Evolutionary conservation across 2,888 invertebrate species (phyloP).

Genomic region (Caenorhabditis wallacei): DNA sequence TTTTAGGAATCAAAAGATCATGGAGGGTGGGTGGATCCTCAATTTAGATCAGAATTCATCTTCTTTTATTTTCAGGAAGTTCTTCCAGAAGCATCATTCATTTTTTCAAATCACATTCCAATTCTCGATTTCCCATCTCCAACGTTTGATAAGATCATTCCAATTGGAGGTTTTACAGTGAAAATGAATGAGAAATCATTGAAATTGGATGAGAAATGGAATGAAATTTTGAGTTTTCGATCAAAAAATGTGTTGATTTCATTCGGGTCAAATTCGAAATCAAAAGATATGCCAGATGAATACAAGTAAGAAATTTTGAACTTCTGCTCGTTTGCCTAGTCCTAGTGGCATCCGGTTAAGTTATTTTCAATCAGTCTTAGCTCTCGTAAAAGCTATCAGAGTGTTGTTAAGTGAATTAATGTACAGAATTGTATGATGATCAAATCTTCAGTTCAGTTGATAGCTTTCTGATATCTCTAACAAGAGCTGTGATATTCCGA

Average conservation of each 20-base stretch:
- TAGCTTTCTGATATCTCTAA: too few relatives aligned
- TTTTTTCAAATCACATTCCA: conserved; percentile 43
- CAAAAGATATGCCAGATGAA: conserved; percentile 55
- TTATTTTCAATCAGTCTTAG: too few relatives aligned
- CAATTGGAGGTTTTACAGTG: conserved; percentile 61
- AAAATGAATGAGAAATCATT: conserved; percentile 16
- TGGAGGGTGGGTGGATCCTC: conserved; percentile 27
- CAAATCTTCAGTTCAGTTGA: too few relatives aligned
- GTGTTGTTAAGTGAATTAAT: too few relatives aligned
- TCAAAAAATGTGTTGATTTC: conserved; percentile 61
- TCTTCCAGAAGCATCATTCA: conserved; percentile 47
- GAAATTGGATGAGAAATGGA: conserved; percentile 51
- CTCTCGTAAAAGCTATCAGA: too few relatives aligned
- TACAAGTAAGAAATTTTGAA: conserved; percentile 35
- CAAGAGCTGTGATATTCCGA: too few relatives aligned
- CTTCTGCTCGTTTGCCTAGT: too few relatives aligned
- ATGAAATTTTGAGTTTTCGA: conserved; percentile 35
- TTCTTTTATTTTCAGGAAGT: conserved; percentile 25
- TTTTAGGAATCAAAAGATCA: conserved; percentile 23
- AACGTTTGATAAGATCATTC: conserved; percentile 53
- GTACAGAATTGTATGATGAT: neutral
- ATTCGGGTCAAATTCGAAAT: conserved; percentile 57
- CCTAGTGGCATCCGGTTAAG: too few relatives aligned
- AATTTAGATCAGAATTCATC: neutral
- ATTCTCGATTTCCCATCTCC: conserved; percentile 50